Evolutionary conservation across 92 coral and sea anemone genomes (phyloP).

Genomic region (Zoanthus sansibaricus): DNA sequence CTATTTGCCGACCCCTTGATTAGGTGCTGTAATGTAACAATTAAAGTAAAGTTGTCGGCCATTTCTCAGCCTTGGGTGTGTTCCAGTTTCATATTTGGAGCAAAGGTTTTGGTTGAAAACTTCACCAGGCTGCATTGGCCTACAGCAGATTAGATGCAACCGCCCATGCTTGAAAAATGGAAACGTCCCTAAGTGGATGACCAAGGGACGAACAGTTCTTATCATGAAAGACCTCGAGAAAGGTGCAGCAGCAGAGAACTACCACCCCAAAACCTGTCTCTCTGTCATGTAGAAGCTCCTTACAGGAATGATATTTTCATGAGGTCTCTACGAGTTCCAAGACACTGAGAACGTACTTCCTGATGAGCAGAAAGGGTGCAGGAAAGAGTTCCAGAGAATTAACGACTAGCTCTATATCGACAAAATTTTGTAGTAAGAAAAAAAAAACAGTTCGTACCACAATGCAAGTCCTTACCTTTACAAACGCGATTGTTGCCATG

Average conservation of each 20-base stretch:
- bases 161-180: slow-evolving; percentile 10
- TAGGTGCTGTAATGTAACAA: too few relatives aligned
- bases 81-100: too few relatives aligned
- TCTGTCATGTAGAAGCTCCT: slow-evolving; percentile 27
- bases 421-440: not conserved
- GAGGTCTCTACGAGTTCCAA: slow-evolving; percentile 18
- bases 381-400: slow-evolving; percentile 35
- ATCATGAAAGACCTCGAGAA: slow-evolving; percentile 15
- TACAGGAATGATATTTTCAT: slow-evolving; percentile 20
- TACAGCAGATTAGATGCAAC: not conserved
- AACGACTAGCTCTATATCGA: not conserved
- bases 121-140: too few relatives aligned
- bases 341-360: slow-evolving; percentile 12
- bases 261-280: slow-evolving; percentile 20
- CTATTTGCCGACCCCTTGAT: too few relatives aligned
- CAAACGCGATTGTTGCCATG: slow-evolving; percentile 41
- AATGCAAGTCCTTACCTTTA: slow-evolving; percentile 13
- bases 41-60: too few relatives aligned
- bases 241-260: slow-evolving; percentile 8
- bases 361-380: slow-evolving; percentile 56
- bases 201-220: slow-evolving; percentile 38
- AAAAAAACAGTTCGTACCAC: not conserved
- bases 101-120: too few relatives aligned
- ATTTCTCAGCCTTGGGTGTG: too few relatives aligned
- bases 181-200: slow-evolving; percentile 54